These are phyloP conservation scores for Bagarius yarrelli DNA, from an alignment of 2,113 vertebrate species.

Conservation along the genomic window DNA sequence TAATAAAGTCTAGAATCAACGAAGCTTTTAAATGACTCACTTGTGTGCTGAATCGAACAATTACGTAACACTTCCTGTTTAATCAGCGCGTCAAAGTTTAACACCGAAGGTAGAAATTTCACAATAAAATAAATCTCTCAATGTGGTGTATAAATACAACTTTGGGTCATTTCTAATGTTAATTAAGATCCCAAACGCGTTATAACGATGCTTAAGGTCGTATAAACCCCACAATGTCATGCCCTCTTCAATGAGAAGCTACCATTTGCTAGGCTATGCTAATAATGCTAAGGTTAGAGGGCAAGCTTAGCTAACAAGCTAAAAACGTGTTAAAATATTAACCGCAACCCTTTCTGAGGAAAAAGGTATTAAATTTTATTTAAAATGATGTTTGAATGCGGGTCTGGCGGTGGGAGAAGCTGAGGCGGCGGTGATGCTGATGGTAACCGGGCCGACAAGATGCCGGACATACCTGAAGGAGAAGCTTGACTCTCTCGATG, in stretches of 20 bases:
- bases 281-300: conserved; percentile 15
- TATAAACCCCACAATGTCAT: not conserved
- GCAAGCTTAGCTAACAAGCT: not conserved
- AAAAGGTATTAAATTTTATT: not conserved
- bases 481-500: conserved; percentile 86
- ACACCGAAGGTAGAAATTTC: not conserved
- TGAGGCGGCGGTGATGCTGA: not conserved
- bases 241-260: conserved; percentile 12
- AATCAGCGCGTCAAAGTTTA: not conserved
- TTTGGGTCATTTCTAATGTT: not conserved
- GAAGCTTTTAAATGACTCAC: not conserved
- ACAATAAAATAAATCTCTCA: not conserved
- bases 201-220: too few relatives aligned
- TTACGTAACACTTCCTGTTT: conserved; percentile 22
- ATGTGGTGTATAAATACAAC: not conserved
- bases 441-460: conserved; percentile 41
- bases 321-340: not conserved
- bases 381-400: too few relatives aligned
- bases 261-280: not conserved
- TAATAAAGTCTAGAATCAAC: too few relatives aligned
- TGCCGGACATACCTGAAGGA: conserved; percentile 71
- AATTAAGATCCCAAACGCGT: not conserved
- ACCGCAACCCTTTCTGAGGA: not conserved
- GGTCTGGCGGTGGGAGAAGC: not conserved
- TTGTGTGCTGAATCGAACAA: not conserved